Conservation (phyloP, 2,888 invertebrate genomes). For the Alcis repandata region DNA sequence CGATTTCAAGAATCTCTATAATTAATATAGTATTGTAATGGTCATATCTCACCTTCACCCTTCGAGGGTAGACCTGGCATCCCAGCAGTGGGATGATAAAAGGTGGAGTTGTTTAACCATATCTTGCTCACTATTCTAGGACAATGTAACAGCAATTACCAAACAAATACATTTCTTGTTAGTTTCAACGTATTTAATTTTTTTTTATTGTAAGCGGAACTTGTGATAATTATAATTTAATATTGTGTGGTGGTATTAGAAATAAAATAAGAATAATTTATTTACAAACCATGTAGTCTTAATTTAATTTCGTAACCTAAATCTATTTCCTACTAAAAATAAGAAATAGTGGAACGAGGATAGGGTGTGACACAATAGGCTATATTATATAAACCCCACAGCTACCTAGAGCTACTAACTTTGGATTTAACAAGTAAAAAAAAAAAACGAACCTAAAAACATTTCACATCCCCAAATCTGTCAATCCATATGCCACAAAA, state of each 20-base stretch:
- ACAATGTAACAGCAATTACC: constrained; percentile 11
- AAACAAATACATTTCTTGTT: constrained; percentile 5
- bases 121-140: not conserved
- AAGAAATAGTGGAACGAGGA: not conserved
- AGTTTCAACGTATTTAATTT: not conserved
- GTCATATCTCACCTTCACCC: too few species aligned
- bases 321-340: not conserved
- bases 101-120: too few species aligned
- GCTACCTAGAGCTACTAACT: too few species aligned
- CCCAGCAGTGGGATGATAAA: too few species aligned
- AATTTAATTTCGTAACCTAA: not conserved
- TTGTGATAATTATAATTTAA: constrained; percentile 17
- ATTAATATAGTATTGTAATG: not conserved
- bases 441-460: too few species aligned
- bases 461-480: too few species aligned
- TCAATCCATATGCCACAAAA: too few species aligned
- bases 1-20: not conserved
- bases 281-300: constrained; percentile 1
- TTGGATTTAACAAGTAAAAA: too few species aligned
- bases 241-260: constrained; percentile 17
- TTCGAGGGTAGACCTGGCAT: too few species aligned
- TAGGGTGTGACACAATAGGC: too few species aligned
- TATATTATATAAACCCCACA: too few species aligned
- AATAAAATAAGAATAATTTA: constrained; percentile 18
- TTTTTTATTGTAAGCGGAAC: not conserved